These are phyloP conservation scores for Sebastes oblongus DNA, from an alignment of 2,797 vertebrate genomes.

Conservation along the genomic window DNA sequence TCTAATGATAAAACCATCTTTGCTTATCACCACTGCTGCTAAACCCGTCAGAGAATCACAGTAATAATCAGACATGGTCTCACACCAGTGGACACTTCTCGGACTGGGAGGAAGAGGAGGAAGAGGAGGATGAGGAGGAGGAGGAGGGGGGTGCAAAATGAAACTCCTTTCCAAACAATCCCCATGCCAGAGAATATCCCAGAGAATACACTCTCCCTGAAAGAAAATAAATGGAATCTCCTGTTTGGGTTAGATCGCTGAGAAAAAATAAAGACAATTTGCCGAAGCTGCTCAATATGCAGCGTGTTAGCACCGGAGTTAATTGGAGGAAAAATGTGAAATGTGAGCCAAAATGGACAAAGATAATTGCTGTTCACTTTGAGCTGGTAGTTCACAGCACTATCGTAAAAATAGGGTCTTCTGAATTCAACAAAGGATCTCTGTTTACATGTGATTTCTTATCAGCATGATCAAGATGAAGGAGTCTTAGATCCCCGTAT, in stretches of 20 bases:
- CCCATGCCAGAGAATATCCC: slow-evolving; percentile 77
- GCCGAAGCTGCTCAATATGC: slow-evolving; percentile 56
- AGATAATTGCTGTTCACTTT: slow-evolving; percentile 58
- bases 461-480: slow-evolving; percentile 1
- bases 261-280: slow-evolving; percentile 77
- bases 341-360: slow-evolving; percentile 65
- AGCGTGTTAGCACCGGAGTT: slow-evolving; percentile 51
- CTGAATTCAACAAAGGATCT: slow-evolving; percentile 28
- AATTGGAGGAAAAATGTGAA: slow-evolving; percentile 69
- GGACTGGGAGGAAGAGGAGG: not conserved
- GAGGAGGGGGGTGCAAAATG: slow-evolving; percentile 37
- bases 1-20: slow-evolving; percentile 45
- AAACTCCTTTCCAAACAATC: slow-evolving; percentile 76
- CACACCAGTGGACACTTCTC: slow-evolving; percentile 58
- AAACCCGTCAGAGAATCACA: slow-evolving; percentile 40
- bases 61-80: slow-evolving; percentile 54
- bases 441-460: slow-evolving; percentile 8
- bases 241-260: slow-evolving; percentile 78
- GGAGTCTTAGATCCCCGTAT: not conserved
- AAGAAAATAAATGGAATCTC: slow-evolving; percentile 81
- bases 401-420: slow-evolving; percentile 17
- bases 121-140: slow-evolving; percentile 1
- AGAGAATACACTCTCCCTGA: slow-evolving; percentile 76
- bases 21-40: slow-evolving; percentile 45
- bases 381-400: slow-evolving; percentile 42